Percentiles rank a stretch among this genome's conserved stretches.
Conservation (phyloP, 2,113 vertebrate genomes). For the Mesitornis unicolor region DNA sequence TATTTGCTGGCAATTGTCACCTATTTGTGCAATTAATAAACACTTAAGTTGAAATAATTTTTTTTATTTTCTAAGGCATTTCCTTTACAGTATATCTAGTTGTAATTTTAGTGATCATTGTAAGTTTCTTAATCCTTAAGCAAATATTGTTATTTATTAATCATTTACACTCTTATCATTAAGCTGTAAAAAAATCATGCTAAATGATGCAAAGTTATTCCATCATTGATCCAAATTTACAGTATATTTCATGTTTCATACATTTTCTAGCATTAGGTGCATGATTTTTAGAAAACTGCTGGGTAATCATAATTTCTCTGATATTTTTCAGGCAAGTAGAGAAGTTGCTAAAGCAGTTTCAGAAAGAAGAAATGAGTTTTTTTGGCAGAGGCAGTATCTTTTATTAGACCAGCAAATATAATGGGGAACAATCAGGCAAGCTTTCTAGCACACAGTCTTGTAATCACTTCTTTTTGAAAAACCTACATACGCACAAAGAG, state of each 20-base stretch:
- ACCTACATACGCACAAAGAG: neutral
- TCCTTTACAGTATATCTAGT: neutral
- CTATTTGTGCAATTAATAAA: no score
- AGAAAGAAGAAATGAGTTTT: slow-evolving; percentile 5
- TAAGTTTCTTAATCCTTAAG: neutral
- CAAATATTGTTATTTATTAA: neutral
- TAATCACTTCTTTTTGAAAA: slow-evolving; percentile 26
- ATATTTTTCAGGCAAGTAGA: neutral
- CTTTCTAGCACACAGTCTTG: neutral
- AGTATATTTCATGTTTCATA: neutral
- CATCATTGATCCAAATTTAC: neutral
- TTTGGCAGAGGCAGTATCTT: slow-evolving; percentile 4
- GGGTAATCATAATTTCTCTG: neutral
- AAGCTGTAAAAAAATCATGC: neutral
- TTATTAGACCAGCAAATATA: neutral
- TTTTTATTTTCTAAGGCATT: neutral
- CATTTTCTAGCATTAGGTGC: neutral
- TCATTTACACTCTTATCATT: neutral
- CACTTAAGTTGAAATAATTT: neutral
- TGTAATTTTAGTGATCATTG: neutral
- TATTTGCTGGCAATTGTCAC: neutral
- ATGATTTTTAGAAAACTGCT: neutral
- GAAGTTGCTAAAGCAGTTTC: slow-evolving; percentile 1
- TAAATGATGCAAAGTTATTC: neutral
- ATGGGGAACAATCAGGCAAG: neutral